phyloP scores from a whole-genome alignment of 2,797 vertebrate genomes.

The Acridotheres tristis region DNA sequence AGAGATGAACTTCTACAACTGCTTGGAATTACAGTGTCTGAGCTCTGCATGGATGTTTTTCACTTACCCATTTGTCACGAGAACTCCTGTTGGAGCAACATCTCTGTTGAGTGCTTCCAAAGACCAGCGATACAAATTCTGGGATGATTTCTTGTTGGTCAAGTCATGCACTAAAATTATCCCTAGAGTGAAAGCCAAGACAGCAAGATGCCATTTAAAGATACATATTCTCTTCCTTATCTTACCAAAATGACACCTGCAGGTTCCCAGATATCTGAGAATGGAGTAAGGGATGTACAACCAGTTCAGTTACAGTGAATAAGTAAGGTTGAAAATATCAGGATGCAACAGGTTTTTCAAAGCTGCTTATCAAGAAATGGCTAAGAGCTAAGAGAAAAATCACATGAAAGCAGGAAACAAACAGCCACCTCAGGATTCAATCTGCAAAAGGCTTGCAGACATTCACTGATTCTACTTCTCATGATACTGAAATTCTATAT shows the following conservation, averaged over 20 bases:
- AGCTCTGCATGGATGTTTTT: background rate
- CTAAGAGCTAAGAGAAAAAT: constrained; percentile 22
- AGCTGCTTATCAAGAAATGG: constrained; percentile 26
- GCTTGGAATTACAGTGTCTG: background rate
- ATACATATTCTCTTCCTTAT: background rate
- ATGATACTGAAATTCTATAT: background rate
- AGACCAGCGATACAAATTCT: constrained; percentile 97
- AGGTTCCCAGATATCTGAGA: background rate
- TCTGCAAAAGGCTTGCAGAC: background rate
- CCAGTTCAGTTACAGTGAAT: background rate
- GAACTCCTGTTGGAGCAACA: constrained; percentile 89
- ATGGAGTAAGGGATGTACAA: background rate
- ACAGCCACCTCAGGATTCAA: background rate
- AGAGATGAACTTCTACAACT: background rate
- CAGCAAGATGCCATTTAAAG: constrained; percentile 19
- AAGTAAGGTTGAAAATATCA: background rate
- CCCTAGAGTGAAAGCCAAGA: constrained; percentile 76
- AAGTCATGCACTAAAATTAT: constrained; percentile 97
- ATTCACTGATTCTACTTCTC: background rate
- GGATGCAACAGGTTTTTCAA: background rate
- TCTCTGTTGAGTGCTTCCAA: constrained; percentile 93
- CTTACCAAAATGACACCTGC: background rate
- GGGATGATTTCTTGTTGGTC: constrained; percentile 98
- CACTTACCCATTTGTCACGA: constrained; percentile 93
- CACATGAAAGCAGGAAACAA: constrained; percentile 1